phyloP scores from a whole-genome alignment of 1,140 invertebrate genomes.

The Pantala flavescens region DNA sequence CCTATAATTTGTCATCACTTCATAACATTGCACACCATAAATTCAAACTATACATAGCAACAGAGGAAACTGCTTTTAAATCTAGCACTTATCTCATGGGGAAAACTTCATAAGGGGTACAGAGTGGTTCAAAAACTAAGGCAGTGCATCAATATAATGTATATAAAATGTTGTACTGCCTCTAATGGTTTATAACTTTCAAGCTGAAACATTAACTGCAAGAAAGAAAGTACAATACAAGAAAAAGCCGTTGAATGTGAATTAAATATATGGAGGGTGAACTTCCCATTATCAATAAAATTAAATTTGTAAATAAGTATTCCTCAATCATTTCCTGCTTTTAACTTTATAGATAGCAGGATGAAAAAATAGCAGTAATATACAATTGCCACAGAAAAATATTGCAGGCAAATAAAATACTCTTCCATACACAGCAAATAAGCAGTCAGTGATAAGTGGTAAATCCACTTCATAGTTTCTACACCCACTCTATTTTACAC shows the following conservation, averaged over 20 bases:
- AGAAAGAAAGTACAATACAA: background rate
- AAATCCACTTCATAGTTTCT: background rate
- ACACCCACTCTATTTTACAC: conserved; percentile 9
- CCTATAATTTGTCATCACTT: conserved; percentile 1
- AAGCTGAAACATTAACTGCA: conserved; percentile 5
- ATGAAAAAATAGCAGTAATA: background rate
- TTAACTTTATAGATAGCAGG: background rate
- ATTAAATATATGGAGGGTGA: background rate
- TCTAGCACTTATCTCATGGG: conserved; percentile 2
- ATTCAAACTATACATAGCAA: conserved; percentile 2
- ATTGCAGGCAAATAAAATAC: background rate
- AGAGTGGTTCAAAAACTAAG: background rate
- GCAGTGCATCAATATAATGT: conserved; percentile 2
- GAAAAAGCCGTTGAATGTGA: background rate
- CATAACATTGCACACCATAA: conserved; percentile 9
- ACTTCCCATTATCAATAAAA: background rate
- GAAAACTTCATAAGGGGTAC: background rate
- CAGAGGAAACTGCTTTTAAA: conserved; percentile 1
- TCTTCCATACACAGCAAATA: conserved; percentile 2
- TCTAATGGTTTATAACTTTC: background rate
- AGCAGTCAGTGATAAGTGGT: background rate
- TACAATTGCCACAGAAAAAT: background rate
- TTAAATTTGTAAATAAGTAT: background rate
- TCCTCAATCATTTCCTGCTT: background rate
- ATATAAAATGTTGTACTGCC: background rate